Percentiles rank a stretch among this genome's conserved stretches.
Evolutionary conservation across 1,140 invertebrate species (phyloP).

Genomic region (Colletes latitarsis): DNA sequence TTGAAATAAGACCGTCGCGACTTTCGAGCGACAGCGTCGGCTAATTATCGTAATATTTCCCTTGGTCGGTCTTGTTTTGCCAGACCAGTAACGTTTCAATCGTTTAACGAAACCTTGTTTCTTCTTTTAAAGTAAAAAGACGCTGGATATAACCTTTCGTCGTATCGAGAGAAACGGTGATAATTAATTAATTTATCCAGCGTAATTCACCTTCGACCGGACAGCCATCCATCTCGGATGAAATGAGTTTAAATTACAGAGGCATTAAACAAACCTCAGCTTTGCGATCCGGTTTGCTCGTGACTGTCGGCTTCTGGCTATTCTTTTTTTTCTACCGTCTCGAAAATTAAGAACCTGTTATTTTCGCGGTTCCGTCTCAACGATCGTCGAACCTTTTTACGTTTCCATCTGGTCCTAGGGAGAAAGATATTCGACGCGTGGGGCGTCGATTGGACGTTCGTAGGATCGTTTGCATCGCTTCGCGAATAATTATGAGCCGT

Average conservation of each 20-base stretch:
- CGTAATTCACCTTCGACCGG: background rate
- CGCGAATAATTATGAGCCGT: conserved; percentile 14
- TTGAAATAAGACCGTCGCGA: background rate
- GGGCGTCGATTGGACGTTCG: background rate
- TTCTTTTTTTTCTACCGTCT: background rate
- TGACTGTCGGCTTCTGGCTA: conserved; percentile 1
- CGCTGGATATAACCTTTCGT: background rate
- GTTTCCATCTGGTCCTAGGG: background rate
- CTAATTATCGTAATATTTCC: conserved; percentile 20
- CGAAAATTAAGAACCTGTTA: conserved; percentile 23
- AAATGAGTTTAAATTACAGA: conserved; percentile 33
- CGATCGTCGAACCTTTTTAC: background rate
- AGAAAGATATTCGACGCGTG: background rate
- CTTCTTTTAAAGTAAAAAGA: no score
- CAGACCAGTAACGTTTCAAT: no score
- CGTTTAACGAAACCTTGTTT: no score
- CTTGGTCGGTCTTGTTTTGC: no score
- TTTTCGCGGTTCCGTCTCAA: background rate
- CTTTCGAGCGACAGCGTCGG: background rate
- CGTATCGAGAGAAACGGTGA: background rate
- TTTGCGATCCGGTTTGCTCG: conserved; percentile 14
- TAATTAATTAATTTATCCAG: conserved; percentile 27
- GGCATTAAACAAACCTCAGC: conserved; percentile 20
- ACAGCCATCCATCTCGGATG: background rate
- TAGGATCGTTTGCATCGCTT: background rate